phyloP scores from a whole-genome alignment of 2,888 invertebrate genomes.

The Latheticus oryzae region DNA sequence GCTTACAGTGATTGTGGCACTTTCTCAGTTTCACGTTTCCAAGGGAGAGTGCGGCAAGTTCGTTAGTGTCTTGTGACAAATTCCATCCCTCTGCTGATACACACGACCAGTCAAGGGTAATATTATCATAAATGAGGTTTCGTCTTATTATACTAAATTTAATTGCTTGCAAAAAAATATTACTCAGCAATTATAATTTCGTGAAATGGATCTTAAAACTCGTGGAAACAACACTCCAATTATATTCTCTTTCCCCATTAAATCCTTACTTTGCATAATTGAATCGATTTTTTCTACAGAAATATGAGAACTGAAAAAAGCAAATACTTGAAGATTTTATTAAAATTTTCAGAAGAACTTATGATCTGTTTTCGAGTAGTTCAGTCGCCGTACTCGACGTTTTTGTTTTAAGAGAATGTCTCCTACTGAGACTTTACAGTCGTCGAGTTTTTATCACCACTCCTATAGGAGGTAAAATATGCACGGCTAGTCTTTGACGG shows the following conservation, averaged over 20 bases:
- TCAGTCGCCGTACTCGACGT: slow-evolving; percentile 23
- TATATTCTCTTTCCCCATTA: slow-evolving; percentile 47
- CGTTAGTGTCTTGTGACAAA: slow-evolving; percentile 44
- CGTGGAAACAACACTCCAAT: slow-evolving; percentile 51
- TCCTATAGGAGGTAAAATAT: slow-evolving; percentile 48
- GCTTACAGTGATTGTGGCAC: slow-evolving; percentile 40
- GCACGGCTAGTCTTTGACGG: slow-evolving; percentile 38
- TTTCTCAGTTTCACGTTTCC: slow-evolving; percentile 46
- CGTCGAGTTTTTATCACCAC: slow-evolving; percentile 45
- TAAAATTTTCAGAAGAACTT: slow-evolving; percentile 19
- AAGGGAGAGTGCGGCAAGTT: slow-evolving; percentile 42
- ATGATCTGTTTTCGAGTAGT: slow-evolving; percentile 7
- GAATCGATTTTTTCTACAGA: slow-evolving; percentile 29
- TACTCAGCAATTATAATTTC: slow-evolving; percentile 48
- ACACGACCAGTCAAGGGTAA: slow-evolving; percentile 38
- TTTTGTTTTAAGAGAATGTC: slow-evolving; percentile 42
- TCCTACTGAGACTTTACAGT: slow-evolving; percentile 40
- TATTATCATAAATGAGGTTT: slow-evolving; percentile 43
- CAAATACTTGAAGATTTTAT: slow-evolving; percentile 14
- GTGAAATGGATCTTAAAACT: slow-evolving; percentile 43
- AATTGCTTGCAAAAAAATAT: slow-evolving; percentile 45
- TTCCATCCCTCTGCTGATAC: slow-evolving; percentile 33
- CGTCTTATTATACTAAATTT: slow-evolving; percentile 44
- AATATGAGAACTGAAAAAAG: not conserved
- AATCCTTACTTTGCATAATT: slow-evolving; percentile 50